Evolutionary conservation across 2,113 vertebrate species (phyloP).

Genomic region (Deroptyus accipitrinus): DNA sequence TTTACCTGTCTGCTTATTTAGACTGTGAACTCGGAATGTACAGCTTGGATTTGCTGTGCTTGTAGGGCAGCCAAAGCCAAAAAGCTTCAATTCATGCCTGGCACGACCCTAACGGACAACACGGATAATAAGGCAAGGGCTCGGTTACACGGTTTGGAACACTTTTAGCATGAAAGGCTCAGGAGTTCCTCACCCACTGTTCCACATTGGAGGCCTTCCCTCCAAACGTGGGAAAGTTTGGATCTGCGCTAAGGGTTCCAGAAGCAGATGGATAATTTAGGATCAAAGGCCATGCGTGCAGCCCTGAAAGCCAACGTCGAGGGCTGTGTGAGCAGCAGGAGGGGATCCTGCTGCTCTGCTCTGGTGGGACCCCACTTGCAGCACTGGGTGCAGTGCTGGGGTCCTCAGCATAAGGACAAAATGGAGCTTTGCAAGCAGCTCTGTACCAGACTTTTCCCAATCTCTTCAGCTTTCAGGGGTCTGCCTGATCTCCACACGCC

Average conservation of each 20-base stretch:
- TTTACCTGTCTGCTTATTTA: neutral
- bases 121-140: neutral
- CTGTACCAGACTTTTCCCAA: neutral
- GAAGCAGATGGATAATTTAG: neutral
- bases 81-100: neutral
- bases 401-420: neutral
- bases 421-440: neutral
- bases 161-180: neutral
- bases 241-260: neutral
- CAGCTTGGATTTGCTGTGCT: neutral
- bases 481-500: neutral
- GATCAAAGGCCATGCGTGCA: neutral
- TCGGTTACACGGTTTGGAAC: neutral
- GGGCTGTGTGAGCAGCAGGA: neutral
- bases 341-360: neutral
- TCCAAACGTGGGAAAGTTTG: neutral
- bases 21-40: neutral
- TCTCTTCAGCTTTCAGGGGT: neutral
- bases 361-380: neutral
- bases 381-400: no score
- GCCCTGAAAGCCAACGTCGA: neutral
- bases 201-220: neutral
- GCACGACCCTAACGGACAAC: fast-evolving
- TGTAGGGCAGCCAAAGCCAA: neutral
- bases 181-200: neutral